Evolutionary conservation across 2,888 invertebrate genomes (phyloP).

Genomic region (Azorinus chamasolen): DNA sequence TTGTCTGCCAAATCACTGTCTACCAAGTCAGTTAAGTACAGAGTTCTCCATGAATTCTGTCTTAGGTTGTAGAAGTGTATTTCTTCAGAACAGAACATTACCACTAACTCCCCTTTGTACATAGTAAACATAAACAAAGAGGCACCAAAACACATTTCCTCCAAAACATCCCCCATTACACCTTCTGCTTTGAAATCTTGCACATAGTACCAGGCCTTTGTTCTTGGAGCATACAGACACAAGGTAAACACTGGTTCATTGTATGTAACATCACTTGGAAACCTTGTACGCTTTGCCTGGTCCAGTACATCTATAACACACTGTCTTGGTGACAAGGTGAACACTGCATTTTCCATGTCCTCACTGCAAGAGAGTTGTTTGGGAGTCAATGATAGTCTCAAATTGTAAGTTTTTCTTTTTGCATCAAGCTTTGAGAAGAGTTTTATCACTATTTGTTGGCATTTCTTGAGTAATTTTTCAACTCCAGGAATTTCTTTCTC

Average conservation of each 20-base stretch:
- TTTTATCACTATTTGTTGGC: constrained; percentile 16
- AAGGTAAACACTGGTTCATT: constrained; percentile 43
- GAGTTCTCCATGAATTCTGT: constrained; percentile 25
- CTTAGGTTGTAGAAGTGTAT: constrained; percentile 44
- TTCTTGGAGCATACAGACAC: constrained; percentile 47
- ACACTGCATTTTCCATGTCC: constrained; percentile 32
- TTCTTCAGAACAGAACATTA: constrained; percentile 35
- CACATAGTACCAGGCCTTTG: constrained; percentile 41
- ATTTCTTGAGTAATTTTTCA: constrained; percentile 34
- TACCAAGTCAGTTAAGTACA: constrained; percentile 9
- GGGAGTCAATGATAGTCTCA: constrained; percentile 4
- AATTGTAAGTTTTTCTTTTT: constrained; percentile 21
- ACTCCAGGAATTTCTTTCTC: not conserved
- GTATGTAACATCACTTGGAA: not conserved
- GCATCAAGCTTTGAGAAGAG: not conserved
- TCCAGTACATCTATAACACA: constrained; percentile 35
- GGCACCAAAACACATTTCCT: constrained; percentile 12
- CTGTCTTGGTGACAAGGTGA: constrained; percentile 47
- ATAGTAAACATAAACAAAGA: constrained; percentile 26
- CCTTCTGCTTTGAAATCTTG: constrained; percentile 34
- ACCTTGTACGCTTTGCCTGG: not conserved
- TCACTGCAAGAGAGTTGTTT: constrained; percentile 1
- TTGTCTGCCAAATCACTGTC: not conserved
- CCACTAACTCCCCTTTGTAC: constrained; percentile 33
- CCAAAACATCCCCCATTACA: not conserved